phyloP scores from a whole-genome alignment of 2,113 vertebrate genomes.

The Malurus alboscapulatus region DNA sequence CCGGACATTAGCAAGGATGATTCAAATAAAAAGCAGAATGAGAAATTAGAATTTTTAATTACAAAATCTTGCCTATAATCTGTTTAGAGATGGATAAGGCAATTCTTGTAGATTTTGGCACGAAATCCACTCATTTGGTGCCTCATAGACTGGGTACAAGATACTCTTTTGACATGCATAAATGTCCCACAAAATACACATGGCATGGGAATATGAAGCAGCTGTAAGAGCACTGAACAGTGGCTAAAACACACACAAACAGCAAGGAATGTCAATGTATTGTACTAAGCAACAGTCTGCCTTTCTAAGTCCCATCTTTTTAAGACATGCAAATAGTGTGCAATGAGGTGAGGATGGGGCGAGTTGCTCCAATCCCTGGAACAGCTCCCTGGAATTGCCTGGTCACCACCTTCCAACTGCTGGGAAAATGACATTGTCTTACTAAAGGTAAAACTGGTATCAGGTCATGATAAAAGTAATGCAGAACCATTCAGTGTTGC shows the following conservation, averaged over 20 bases:
- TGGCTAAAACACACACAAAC: background rate
- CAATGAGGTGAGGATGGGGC: fast-evolving
- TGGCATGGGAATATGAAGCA: background rate
- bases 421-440: background rate
- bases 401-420: background rate
- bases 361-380: background rate
- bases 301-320: background rate
- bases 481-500: background rate
- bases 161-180: background rate
- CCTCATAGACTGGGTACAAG: background rate
- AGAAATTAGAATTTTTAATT: background rate
- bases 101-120: background rate
- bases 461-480: background rate
- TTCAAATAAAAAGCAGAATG: background rate
- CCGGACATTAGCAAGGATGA: background rate
- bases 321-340: background rate
- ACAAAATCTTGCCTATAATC: background rate
- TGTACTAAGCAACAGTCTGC: background rate
- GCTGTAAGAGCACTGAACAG: background rate
- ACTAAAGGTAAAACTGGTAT: background rate
- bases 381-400: background rate
- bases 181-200: background rate
- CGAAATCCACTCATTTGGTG: background rate
- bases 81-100: background rate
- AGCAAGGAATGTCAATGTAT: background rate